Conservation (phyloP, 2,888 invertebrate genomes). For the Amphipoea lucens region DNA sequence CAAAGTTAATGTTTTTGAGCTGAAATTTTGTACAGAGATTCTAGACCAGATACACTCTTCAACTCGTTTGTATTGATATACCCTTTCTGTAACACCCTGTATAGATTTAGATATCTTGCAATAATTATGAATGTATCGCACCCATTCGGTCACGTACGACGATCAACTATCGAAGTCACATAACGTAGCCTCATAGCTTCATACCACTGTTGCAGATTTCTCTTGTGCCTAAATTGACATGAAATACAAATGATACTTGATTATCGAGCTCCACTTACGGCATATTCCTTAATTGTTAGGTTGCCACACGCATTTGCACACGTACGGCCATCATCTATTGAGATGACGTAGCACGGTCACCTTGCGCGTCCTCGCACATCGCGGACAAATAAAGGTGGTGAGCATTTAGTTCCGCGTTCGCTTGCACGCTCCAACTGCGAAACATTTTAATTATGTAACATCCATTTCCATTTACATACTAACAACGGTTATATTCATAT, state of each 20-base stretch:
- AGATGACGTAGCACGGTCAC: slow-evolving; percentile 81
- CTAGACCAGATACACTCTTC: too few species aligned
- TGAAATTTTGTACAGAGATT: too few species aligned
- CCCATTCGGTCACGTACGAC: slow-evolving; percentile 9
- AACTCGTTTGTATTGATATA: too few species aligned
- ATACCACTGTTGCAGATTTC: slow-evolving; percentile 20
- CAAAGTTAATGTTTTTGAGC: too few species aligned
- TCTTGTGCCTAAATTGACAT: slow-evolving; percentile 32
- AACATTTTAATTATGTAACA: slow-evolving; percentile 68
- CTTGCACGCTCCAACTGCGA: slow-evolving; percentile 67
- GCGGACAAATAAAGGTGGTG: slow-evolving; percentile 87
- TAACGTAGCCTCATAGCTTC: slow-evolving; percentile 25
- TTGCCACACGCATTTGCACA: slow-evolving; percentile 57
- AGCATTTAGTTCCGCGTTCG: slow-evolving; percentile 83
- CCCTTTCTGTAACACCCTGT: too few species aligned
- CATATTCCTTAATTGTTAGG: slow-evolving; percentile 54
- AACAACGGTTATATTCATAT: slow-evolving; percentile 28
- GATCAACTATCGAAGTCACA: slow-evolving; percentile 21
- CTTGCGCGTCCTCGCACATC: slow-evolving; percentile 86
- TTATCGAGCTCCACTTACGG: slow-evolving; percentile 44
- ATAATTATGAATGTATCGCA: slow-evolving; percentile 7
- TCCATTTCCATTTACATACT: slow-evolving; percentile 34
- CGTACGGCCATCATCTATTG: slow-evolving; percentile 60
- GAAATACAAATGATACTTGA: slow-evolving; percentile 27
- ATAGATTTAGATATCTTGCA: slow-evolving; percentile 7